A percentile compares a stretch with the other conserved stretches of the same genome.
phyloP scores from a whole-genome alignment of 2,888 invertebrate species.

The Oligia fasciuncula region DNA sequence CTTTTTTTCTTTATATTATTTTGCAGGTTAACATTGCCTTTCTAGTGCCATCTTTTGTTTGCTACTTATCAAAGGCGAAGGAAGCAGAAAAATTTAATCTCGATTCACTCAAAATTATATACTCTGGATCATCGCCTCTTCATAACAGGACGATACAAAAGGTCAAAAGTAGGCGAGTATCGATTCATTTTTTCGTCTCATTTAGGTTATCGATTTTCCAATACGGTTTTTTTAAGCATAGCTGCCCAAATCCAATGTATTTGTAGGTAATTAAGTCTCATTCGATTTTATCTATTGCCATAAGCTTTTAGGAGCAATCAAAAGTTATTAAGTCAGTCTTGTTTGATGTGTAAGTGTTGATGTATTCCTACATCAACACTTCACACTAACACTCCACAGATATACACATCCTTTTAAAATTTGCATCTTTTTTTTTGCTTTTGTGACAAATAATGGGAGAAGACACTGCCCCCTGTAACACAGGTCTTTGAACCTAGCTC shows the following conservation, averaged over 20 bases:
- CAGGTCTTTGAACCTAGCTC: too few species aligned
- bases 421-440: too few species aligned
- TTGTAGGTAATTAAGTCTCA: background rate
- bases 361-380: too few species aligned
- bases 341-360: too few species aligned
- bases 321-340: background rate
- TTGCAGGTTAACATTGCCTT: conserved; percentile 80
- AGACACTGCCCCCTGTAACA: too few species aligned
- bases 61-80: conserved; percentile 73
- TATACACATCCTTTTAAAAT: too few species aligned
- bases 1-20: conserved; percentile 32
- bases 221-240: background rate
- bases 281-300: conserved; percentile 2
- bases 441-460: too few species aligned
- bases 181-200: conserved; percentile 27
- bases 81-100: conserved; percentile 72
- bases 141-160: conserved; percentile 79
- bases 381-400: too few species aligned
- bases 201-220: conserved; percentile 14
- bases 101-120: conserved; percentile 79
- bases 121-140: conserved; percentile 79
- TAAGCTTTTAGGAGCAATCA: background rate
- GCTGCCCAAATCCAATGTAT: background rate
- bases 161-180: conserved; percentile 77
- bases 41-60: conserved; percentile 75